A percentile compares a stretch with the other conserved stretches of the same genome.
phyloP scores from a whole-genome alignment of 1,140 invertebrate species.

The Harlomillsia oculata region DNA sequence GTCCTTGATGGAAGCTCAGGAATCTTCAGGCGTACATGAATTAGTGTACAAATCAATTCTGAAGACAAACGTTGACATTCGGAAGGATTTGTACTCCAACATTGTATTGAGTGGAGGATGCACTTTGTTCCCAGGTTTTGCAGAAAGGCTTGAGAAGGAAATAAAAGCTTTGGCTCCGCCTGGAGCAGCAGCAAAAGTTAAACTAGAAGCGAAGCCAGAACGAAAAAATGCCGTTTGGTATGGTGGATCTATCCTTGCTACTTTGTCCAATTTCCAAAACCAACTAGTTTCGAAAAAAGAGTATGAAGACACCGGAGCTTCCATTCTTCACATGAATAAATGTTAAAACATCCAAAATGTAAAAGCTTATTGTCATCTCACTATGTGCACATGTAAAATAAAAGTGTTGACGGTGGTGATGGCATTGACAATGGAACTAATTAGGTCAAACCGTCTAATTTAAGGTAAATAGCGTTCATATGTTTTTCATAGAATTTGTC shows the following conservation, averaged over 20 bases:
- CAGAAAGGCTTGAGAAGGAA: conserved; percentile 7
- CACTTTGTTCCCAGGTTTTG: conserved; percentile 11
- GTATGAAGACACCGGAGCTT: conserved; percentile 7
- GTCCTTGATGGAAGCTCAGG: not conserved
- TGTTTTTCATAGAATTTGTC: too few relatives aligned
- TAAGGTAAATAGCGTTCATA: too few relatives aligned
- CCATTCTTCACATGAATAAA: not conserved
- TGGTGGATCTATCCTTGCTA: conserved; percentile 48
- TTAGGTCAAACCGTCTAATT: too few relatives aligned
- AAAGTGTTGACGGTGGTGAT: not conserved
- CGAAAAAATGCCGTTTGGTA: conserved; percentile 8
- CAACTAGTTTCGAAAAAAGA: conserved; percentile 3
- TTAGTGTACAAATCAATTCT: conserved; percentile 16
- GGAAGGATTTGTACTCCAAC: conserved; percentile 18
- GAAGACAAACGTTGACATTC: conserved; percentile 20
- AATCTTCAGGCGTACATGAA: conserved; percentile 1
- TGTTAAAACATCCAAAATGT: not conserved
- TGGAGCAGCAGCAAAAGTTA: not conserved
- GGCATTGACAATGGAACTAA: too few relatives aligned
- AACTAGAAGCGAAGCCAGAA: not conserved
- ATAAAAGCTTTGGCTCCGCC: conserved; percentile 7
- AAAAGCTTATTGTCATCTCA: too few relatives aligned
- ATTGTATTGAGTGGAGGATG: conserved; percentile 18
- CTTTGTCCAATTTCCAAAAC: conserved; percentile 9
- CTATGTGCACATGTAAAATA: too few relatives aligned